These are phyloP conservation scores for Streblospio benedicti DNA, from an alignment of 1,140 invertebrate genomes.

Conservation along the genomic window DNA sequence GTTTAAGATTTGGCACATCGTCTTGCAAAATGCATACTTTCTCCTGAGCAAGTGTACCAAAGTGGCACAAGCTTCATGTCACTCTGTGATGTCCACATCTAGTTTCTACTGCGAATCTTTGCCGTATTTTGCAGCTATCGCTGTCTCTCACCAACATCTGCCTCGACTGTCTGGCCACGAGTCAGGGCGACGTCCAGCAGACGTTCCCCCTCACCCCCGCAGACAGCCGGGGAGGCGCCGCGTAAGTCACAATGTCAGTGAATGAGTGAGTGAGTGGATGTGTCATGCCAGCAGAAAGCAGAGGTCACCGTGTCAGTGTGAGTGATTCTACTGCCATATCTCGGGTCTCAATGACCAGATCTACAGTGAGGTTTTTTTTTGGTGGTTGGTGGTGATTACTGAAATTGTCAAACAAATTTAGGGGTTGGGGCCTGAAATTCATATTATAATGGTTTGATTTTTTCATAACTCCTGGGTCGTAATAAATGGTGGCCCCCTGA, in stretches of 20 bases:
- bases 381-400: not conserved
- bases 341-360: too few relatives aligned
- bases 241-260: conserved; percentile 22
- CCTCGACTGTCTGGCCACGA: conserved; percentile 68
- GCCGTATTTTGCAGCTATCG: conserved; percentile 56
- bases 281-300: too few relatives aligned
- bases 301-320: too few relatives aligned
- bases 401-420: too few relatives aligned
- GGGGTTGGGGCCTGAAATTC: too few relatives aligned
- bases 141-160: conserved; percentile 66
- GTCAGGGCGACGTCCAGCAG: conserved; percentile 68
- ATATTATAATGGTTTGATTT: too few relatives aligned
- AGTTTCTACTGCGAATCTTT: not conserved
- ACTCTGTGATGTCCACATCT: not conserved
- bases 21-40: not conserved
- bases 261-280: conserved; percentile 1
- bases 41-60: too few relatives aligned
- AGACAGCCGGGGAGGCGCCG: conserved; percentile 33
- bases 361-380: not conserved
- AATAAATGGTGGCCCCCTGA: too few relatives aligned
- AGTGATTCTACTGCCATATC: too few relatives aligned
- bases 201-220: conserved; percentile 49
- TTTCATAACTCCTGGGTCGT: too few relatives aligned
- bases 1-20: not conserved
- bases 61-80: not conserved